Conservation (phyloP, 2,113 vertebrate genomes). For the Zosterops japonicus region DNA sequence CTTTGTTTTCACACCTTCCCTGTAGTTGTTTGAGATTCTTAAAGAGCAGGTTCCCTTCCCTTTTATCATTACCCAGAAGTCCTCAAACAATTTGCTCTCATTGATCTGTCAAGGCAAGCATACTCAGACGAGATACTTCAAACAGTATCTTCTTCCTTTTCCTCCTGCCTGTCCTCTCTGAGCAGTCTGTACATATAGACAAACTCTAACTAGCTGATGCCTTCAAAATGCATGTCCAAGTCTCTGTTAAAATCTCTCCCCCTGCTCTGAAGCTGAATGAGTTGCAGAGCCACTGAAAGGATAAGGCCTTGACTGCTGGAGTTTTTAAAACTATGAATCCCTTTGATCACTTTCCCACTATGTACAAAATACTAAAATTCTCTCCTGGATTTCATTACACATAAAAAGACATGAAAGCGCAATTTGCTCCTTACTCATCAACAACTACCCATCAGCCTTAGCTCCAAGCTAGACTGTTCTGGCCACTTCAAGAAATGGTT, state of each 20-base stretch:
- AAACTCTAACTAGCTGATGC: background rate
- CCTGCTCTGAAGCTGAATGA: background rate
- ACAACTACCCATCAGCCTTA: slow-evolving; percentile 8
- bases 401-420: slow-evolving; percentile 39
- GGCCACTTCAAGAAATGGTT: background rate
- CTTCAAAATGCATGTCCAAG: background rate
- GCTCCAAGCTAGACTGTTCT: slow-evolving; percentile 9
- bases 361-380: slow-evolving; percentile 5
- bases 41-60: background rate
- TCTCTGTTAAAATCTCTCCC: background rate
- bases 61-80: background rate
- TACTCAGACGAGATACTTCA: background rate
- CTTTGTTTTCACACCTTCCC: background rate
- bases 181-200: background rate
- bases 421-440: slow-evolving; percentile 48
- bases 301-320: slow-evolving; percentile 6
- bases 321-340: background rate
- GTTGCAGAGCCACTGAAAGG: slow-evolving; percentile 14
- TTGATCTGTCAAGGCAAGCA: background rate
- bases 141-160: background rate
- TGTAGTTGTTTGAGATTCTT: background rate
- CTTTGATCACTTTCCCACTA: slow-evolving; percentile 37
- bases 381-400: slow-evolving; percentile 40
- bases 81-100: background rate
- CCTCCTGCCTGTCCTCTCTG: background rate